Evolutionary conservation across 1,140 invertebrate genomes (phyloP), one percentile per base, ranked within the genome.

Genomic region (Mycetomoellerius zeteki): DNA sequence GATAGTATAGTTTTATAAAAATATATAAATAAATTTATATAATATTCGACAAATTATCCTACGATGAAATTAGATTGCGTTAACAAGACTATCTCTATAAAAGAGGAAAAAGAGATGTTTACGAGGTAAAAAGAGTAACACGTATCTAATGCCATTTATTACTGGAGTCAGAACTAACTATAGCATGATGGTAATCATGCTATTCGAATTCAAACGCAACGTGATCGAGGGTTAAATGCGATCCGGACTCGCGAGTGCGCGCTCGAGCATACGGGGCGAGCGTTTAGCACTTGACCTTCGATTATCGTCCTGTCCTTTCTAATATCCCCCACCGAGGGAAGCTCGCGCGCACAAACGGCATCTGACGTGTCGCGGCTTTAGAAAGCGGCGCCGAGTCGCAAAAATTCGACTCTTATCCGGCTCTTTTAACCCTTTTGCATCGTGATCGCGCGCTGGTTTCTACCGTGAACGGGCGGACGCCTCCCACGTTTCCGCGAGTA

Each of bases 271-370:
- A 37, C 67, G 19, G 47, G 14, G 77, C 69, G 89, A 88, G 72
- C 76, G 58, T 86, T 88, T 86, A 84, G 88, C 89, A 93, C 88
- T 93, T 93, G 92, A 93, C 92, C 93, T 93, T 93, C 92, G 92
- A 93, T 92, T 91, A 89, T 88, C 86, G 82, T 87, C 86, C 90
- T 88, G 86, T 91, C 92, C 92, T 91, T 91, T 91, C 92, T 90
- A 92, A 91, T 92, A 89, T 88, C 88, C 60, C 81, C 85, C 82
- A 69, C 86, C 64, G 67, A 7, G 21, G n/a, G 6, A 33, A 5
- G 14, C 24, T 54, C 65, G 58, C 52, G 76, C 60, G 56, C 58
- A 85, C 90, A 89, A 89, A 89, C 77, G 82, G 65, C 64, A 33
- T 71, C 58, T 27, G 84, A 47, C 64, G 76, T 60, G 54, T 50